Base-by-base conservation (phyloP, 2,888 invertebrate species). In the Drepana falcataria region DNA sequence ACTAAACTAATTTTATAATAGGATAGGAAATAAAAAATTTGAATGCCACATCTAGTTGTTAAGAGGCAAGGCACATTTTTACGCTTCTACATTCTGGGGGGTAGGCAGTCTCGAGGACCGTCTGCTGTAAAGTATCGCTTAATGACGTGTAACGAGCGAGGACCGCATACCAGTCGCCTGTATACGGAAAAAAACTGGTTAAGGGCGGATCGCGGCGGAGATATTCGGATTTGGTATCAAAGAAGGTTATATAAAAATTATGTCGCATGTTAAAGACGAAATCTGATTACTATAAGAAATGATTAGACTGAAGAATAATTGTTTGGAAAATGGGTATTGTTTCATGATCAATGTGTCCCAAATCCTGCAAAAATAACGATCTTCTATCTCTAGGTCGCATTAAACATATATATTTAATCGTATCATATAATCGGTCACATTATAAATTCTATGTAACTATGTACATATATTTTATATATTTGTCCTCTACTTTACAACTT, bases 81-180 rank as follows among this genome's bases (percentile, higher is more conserved):
- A 70, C 71, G 67, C 68, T 68, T 61, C 60, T 57, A 59, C 58
- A 44, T 44, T 44, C 59, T 66, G 65, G 68, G 78, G 75, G 70
- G 81, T 72, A 80, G 81, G 82, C 81, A 82, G 89, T 90, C 90
- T 90, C 90, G 85, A 91, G 90, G 77, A 84, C 87, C 90, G 90
- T 91, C 90, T 91, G 87, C 88, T 78, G 85, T 87, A 90, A 88
- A 91, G 90, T 90, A 91, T 91, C 88, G 89, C 88, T 87, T 91
- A 91, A 91, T 90, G 90, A 91, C 88, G 88, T 88, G 90, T 88
- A 89, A 90, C 90, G 87, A 89, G 87, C 83, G 73, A 49, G 51
- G 40, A 51, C 80, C 69, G 75, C 64, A 73, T 73, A 71, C 74
- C 76, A 78, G 74, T 77, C 76, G 79, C 74, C 75, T 76, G 78